These are phyloP conservation scores for Cervus canadensis DNA, from an alignment of 2,113 vertebrate species.

Conservation along the genomic window DNA sequence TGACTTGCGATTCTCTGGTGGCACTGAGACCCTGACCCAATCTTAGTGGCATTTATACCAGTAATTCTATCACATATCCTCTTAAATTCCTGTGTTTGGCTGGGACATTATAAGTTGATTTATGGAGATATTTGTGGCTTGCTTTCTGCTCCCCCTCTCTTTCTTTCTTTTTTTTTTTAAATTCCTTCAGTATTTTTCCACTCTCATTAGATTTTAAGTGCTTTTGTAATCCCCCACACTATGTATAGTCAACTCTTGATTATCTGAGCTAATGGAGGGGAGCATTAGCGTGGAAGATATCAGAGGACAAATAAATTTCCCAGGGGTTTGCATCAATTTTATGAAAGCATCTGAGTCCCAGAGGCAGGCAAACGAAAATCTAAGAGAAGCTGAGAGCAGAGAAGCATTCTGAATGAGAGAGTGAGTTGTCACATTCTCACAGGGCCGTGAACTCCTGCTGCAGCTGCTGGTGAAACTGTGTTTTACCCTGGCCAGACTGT, in stretches of 20 bases:
- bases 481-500: not conserved
- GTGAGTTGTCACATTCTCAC: constrained; percentile 64
- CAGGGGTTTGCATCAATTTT: constrained; percentile 65
- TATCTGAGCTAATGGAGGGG: constrained; percentile 71
- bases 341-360: constrained; percentile 54
- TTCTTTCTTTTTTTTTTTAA: not conserved
- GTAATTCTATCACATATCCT: not conserved
- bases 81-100: constrained; percentile 9
- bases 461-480: constrained; percentile 53
- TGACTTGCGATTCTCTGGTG: not conserved
- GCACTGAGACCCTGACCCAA: not conserved
- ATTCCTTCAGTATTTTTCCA: constrained; percentile 44
- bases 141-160: not conserved
- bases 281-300: constrained; percentile 69
- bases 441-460: constrained; percentile 27
- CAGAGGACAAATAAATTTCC: constrained; percentile 74
- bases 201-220: constrained; percentile 61
- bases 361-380: constrained; percentile 53
- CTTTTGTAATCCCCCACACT: constrained; percentile 52
- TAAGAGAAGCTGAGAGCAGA: constrained; percentile 44
- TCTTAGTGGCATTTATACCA: not conserved
- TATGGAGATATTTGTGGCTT: not conserved
- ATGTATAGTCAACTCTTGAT: constrained; percentile 70
- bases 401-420: constrained; percentile 62
- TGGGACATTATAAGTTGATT: not conserved